Evolutionary conservation across 2,113 vertebrate species (phyloP), one percentile per base, ranked within the genome.

Genomic region (Pagrus major): DNA sequence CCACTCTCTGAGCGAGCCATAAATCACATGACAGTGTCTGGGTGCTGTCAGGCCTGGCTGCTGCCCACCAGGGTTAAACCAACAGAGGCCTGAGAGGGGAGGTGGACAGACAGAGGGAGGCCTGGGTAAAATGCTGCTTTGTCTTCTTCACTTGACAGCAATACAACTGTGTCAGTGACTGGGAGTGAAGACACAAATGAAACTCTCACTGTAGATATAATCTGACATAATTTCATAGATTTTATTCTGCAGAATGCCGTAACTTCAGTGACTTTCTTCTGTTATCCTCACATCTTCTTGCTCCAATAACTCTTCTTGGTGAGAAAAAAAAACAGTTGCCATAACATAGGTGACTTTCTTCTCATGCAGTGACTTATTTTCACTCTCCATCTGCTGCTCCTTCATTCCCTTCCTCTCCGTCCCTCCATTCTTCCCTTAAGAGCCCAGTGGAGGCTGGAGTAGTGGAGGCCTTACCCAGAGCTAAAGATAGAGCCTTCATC

Each of bases 61-160:
- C 89, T 94, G 91, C 93, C 92, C 92, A 81, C 88, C 63, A 68
- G 91, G 94, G 94, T 94, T 95, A 95, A 95, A 94, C 92, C 92
- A 95, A 94, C 93, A 94, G 81, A 83, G 88, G 59, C 74, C 87
- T 72, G 79, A 84, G 89, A 88, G 81, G 85, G 88, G 90, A 85
- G 90, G 84, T 61, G 76, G 86, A 84, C 61, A 80, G 90, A 86
- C 85, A 86, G 88, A 83, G 90, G 89, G 88, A 85, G 88, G 89
- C 61, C 75, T 58, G 81, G 46, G 75, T 86, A 89, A n/a, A 92
- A 93, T 67, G 80, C 73, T 76, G 81, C 88, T 93, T 85, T 87
- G 91, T 93, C 91, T 92, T 91, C 80, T 70, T 90, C 71, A 75
- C 75, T 29, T 87, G 89, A 92, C 78, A 83, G 87, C 74, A 58